Evolutionary conservation across 2,888 invertebrate species (phyloP).

Genomic region (Stegophylla sp.): DNA sequence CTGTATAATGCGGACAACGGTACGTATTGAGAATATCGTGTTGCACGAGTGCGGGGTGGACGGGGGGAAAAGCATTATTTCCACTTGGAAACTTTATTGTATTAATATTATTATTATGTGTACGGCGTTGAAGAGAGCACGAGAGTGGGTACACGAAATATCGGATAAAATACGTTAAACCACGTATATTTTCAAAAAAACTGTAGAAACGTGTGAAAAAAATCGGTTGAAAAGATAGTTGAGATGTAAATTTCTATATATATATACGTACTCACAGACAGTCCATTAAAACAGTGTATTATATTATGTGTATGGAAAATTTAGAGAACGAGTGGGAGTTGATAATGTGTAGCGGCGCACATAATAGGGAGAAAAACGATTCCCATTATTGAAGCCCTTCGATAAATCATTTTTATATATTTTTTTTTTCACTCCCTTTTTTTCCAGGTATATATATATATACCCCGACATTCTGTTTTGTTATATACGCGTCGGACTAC

Average conservation of each 20-base stretch:
- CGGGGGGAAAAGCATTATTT: not conserved
- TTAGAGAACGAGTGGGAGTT: not conserved
- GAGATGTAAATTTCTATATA: conserved; percentile 16
- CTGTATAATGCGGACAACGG: too few species aligned
- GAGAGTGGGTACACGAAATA: not conserved
- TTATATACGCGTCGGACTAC: conserved; percentile 14
- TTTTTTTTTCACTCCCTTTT: conserved; percentile 30
- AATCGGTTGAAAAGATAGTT: conserved; percentile 23
- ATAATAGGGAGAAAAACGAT: conserved; percentile 53
- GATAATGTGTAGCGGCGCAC: not conserved
- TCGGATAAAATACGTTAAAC: not conserved
- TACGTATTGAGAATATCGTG: not conserved
- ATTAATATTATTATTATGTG: not conserved
- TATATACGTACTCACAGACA: too few species aligned
- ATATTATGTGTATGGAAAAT: not conserved
- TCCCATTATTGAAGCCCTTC: conserved; percentile 28
- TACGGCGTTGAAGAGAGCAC: not conserved
- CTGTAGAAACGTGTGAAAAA: conserved; percentile 13
- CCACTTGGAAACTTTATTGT: not conserved
- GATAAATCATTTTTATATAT: conserved; percentile 56
- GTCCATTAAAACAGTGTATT: conserved; percentile 42
- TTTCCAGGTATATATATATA: conserved; percentile 42
- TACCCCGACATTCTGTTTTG: conserved; percentile 17
- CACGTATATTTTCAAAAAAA: not conserved
- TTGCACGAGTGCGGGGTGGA: not conserved